phyloP scores from a whole-genome alignment of 2,797 vertebrate genomes.

The Cynodonichthys magdalenae region DNA sequence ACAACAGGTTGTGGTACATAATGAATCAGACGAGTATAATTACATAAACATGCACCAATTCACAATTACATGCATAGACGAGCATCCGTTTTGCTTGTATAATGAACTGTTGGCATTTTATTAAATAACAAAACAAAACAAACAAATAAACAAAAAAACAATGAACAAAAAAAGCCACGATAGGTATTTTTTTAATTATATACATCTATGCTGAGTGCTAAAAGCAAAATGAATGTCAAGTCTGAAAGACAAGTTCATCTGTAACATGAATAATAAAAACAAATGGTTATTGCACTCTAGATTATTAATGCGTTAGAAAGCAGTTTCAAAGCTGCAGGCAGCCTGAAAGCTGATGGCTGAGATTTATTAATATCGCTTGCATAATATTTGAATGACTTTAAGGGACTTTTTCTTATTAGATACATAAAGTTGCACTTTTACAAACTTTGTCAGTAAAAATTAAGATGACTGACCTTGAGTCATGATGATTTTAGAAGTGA shows the following conservation, averaged over 20 bases:
- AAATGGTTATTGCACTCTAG: slow-evolving; percentile 20
- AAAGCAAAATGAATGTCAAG: slow-evolving; percentile 17
- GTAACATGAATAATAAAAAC: slow-evolving; percentile 17
- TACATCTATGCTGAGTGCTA: neutral
- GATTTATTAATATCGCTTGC: slow-evolving; percentile 6
- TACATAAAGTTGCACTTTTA: slow-evolving; percentile 6
- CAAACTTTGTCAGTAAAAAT: neutral
- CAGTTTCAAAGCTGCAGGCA: slow-evolving; percentile 5
- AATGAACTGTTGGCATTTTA: neutral
- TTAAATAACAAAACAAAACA: neutral
- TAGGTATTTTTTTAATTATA: neutral
- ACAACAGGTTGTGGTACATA: slow-evolving; percentile 44
- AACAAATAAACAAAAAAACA: neutral
- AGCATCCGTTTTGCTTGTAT: neutral
- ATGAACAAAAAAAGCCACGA: neutral
- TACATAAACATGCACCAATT: slow-evolving; percentile 5
- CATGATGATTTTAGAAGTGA: neutral
- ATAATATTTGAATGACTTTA: slow-evolving; percentile 8
- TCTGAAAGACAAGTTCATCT: slow-evolving; percentile 6
- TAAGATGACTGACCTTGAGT: neutral
- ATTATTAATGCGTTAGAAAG: slow-evolving; percentile 36
- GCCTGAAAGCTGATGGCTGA: slow-evolving; percentile 6
- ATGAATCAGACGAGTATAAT: slow-evolving; percentile 20
- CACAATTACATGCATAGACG: neutral
- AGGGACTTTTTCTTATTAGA: neutral